Base-by-base conservation (phyloP, 2,888 invertebrate genomes). In the Mesodorylaimus sp. region DNA sequence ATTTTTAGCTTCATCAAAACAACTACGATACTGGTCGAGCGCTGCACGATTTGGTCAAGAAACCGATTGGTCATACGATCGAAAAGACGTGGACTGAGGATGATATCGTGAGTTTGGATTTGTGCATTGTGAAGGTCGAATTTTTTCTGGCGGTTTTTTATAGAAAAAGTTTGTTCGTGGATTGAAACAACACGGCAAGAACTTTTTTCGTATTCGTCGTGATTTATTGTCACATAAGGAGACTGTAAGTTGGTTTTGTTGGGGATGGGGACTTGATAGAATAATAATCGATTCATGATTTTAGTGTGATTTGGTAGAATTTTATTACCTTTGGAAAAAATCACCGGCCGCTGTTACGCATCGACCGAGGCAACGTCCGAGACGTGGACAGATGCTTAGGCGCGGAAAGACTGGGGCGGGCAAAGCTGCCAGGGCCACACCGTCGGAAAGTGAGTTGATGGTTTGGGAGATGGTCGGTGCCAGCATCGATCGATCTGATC, bases 301-400 rank as follows among this genome's bases (percentile, higher is more conserved):
- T 16, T 64, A 81, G 80, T 81, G 88, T 50, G 93, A 97, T 68
- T 73, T 97, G 64, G 91, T 97, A 49, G 91, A 93, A 70, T 97
- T 87, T 74, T 97, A 97, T 73, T 97, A 97, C 73, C 76, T 91
- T 66, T 97, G 97, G 97, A 99, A 99, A 75, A 97, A 95, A 74
- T 91, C 93, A 37, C 88, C 93, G 23, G 88, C 88, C 62, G 95
- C 95, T 54, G 86, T 87, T 69, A 88, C 86, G 68, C 89, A 89
- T 70, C 78, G 93, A 59, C 91, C 91, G 26, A 89, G 91, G 66
- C 76, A 91, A 57, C 76, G 91, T 66, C 67, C 67, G 54, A 75
- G 88, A 56, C 75, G 87, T 48, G 85, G 47, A 16, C 42, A 39
- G 38, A 53, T 86, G 47, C 72, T 88, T 60, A 76, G 87, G 58